Evolutionary conservation across 2,113 vertebrate species (phyloP).

Genomic region (Jaculus jaculus): DNA sequence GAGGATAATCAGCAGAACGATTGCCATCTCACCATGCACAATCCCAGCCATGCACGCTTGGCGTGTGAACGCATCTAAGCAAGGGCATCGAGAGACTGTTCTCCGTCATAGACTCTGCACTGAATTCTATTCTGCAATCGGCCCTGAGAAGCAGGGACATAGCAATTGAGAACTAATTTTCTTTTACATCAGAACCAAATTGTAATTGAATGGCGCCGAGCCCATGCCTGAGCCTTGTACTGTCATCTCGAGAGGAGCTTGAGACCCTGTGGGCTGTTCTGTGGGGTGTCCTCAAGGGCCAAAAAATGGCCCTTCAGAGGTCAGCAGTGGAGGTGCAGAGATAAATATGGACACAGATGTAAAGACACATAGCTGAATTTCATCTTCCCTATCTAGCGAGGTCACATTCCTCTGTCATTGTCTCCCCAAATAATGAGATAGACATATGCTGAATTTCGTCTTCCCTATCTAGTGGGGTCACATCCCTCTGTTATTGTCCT

Average conservation of each 20-base stretch:
- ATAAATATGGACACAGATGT: background rate
- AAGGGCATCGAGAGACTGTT: background rate
- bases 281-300: background rate
- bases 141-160: background rate
- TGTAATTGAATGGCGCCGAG: background rate
- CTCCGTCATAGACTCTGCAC: background rate
- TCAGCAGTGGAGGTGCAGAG: background rate
- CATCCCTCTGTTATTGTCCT: background rate
- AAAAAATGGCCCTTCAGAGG: background rate
- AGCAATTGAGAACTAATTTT: slow-evolving; percentile 9
- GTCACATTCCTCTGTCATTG: background rate
- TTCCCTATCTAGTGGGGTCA: background rate
- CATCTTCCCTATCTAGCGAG: background rate
- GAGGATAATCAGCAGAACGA: background rate
- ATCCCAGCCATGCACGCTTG: background rate
- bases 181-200: slow-evolving; percentile 1
- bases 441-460: background rate
- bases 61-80: background rate
- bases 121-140: background rate
- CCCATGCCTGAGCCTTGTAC: background rate
- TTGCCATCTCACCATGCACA: background rate
- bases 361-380: background rate
- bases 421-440: background rate
- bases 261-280: background rate
- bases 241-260: background rate